Base-by-base conservation (phyloP, 37 sponge, comb jelly and placozoan species). In the Hormiphora californensis region DNA sequence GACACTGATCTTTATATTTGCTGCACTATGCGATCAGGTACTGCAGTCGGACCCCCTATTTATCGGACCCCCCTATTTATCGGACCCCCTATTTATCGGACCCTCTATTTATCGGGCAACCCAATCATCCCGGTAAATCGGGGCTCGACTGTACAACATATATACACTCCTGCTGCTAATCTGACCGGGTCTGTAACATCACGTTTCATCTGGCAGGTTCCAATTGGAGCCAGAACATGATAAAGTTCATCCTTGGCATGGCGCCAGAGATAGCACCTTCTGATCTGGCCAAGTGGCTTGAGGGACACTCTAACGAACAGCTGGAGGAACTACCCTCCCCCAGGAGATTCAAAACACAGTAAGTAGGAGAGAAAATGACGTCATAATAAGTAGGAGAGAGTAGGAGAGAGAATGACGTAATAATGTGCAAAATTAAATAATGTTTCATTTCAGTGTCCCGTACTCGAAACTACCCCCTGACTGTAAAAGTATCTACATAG, bases 201-300 rank as follows among this genome's bases (percentile, higher is more conserved):
- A n/a, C n/a, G n/a, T n/a, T n/a, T n/a, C n/a, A n/a, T 57, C 61
- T 19, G 27, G 3, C 61, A 33, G 67, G 67, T 5, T 65, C 67
- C 8, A 65, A 65, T 28, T 65, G 67, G 67, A 17, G 31, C 1
- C 67, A 65, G 67, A 65, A 65, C 67, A 65, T 65, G 67, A 65
- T 65, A 65, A 65, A 65, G 17, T 39, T 36, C 67, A 65, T 65
- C 9, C 33, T 32, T 4, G 37, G 37, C 7, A 31, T 34, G 36
- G 38, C 67, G 1, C 34, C 8, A 19, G 67, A 65, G 37, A 31
- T 7, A 7, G 28, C 35, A 33, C 32, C 37, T 11, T 36, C 35
- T 7, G 28, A 65, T 31, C 67, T 65, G 28, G 67, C 35, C 38
- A 30, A 17, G 28, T 65, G 67, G 67, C 35, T 65, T 65, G 67